phyloP scores from a whole-genome alignment of 2,888 invertebrate species.

The Philaethria dido region DNA sequence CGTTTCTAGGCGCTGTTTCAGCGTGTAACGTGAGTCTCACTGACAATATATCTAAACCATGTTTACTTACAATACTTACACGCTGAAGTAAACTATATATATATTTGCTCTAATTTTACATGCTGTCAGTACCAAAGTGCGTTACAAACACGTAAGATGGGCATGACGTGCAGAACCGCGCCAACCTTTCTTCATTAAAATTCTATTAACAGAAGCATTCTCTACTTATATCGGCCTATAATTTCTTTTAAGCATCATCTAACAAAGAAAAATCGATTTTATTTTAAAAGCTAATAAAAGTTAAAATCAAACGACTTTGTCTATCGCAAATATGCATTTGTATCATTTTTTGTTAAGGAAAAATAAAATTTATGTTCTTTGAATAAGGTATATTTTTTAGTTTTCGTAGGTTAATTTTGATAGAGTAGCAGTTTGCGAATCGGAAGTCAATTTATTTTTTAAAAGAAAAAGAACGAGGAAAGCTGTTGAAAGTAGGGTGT shows the following conservation, averaged over 20 bases:
- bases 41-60: no score
- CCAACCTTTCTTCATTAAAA: constrained; percentile 81
- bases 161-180: constrained; percentile 79
- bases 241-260: constrained; percentile 35
- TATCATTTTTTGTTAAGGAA: background rate
- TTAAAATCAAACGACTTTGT: constrained; percentile 35
- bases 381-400: constrained; percentile 49
- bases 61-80: background rate
- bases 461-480: constrained; percentile 52
- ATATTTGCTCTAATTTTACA: constrained; percentile 36
- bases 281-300: constrained; percentile 21
- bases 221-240: constrained; percentile 54
- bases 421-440: constrained; percentile 65
- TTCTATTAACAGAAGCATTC: constrained; percentile 83
- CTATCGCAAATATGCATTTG: constrained; percentile 34
- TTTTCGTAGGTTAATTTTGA: constrained; percentile 47
- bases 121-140: constrained; percentile 46
- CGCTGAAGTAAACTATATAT: background rate
- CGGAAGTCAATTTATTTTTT: constrained; percentile 69
- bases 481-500: constrained; percentile 50
- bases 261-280: constrained; percentile 47
- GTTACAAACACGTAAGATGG: constrained; percentile 75
- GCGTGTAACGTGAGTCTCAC: no score
- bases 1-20: no score
- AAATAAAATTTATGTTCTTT: constrained; percentile 40